Evolutionary conservation across 2,113 vertebrate genomes (phyloP).

Genomic region (Chionomys nivalis): DNA sequence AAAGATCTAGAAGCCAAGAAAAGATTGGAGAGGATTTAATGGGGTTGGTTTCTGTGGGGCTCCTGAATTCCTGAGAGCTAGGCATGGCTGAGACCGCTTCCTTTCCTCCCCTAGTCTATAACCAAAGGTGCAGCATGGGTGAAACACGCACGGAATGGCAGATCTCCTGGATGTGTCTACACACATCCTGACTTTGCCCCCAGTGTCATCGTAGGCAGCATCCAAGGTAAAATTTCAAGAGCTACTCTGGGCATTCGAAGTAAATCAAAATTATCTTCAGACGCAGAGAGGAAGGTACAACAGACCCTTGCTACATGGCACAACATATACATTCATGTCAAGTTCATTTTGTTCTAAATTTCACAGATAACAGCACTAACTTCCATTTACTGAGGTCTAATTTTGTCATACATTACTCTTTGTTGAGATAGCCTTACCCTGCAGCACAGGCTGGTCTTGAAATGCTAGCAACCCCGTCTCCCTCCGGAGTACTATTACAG

Average conservation of each 20-base stretch:
- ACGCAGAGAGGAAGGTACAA: not conserved
- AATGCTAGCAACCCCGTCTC: not conserved
- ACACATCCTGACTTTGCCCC: not conserved
- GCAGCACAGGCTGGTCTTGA: not conserved
- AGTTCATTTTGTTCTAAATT: not conserved
- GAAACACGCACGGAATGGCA: not conserved
- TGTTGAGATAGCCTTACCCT: not conserved
- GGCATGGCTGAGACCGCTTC: not conserved
- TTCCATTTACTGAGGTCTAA: slow-evolving; percentile 27
- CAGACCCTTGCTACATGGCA: not conserved
- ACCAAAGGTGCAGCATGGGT: not conserved
- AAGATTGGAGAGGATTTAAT: not conserved
- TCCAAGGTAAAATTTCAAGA: slow-evolving; percentile 25
- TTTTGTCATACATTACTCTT: not conserved
- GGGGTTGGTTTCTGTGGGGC: not conserved
- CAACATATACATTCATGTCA: not conserved
- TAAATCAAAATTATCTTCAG: not conserved
- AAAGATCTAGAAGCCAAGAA: not conserved
- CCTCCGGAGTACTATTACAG: not conserved
- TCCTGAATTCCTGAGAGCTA: not conserved
- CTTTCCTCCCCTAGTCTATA: not conserved
- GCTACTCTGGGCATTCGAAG: not conserved
- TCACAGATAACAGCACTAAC: slow-evolving; percentile 22
- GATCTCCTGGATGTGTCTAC: not conserved
- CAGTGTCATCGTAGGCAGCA: not conserved